These are phyloP conservation scores for Xestia xanthographa DNA, from an alignment of 2,888 invertebrate species.

Conservation along the genomic window DNA sequence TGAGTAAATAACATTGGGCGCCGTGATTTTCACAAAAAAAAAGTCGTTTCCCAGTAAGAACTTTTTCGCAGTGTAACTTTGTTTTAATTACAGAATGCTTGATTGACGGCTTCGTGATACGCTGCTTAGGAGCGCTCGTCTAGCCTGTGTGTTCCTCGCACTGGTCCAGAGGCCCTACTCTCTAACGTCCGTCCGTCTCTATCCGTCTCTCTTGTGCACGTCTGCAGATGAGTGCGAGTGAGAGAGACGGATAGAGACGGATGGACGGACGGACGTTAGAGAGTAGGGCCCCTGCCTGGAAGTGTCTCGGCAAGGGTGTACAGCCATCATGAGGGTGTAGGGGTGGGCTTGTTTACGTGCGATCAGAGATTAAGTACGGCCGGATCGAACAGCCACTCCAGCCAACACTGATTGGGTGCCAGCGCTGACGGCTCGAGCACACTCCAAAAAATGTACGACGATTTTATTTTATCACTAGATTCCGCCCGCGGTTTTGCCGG, in stretches of 20 bases:
- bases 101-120: neutral
- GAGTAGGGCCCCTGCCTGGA: too few species aligned
- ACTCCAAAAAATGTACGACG: constrained; percentile 51
- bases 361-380: constrained; percentile 70
- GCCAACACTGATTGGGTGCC: constrained; percentile 64
- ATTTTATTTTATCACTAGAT: constrained; percentile 40
- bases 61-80: neutral
- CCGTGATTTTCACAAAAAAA: neutral
- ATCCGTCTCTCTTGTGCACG: too few species aligned
- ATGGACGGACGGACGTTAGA: too few species aligned
- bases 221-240: too few species aligned
- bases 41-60: neutral
- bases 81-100: neutral
- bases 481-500: too few species aligned
- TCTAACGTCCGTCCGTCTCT: too few species aligned
- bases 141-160: neutral
- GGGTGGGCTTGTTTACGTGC: constrained; percentile 56
- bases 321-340: constrained; percentile 5
- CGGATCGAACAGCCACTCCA: constrained; percentile 65
- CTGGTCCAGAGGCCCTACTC: too few species aligned
- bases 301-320: neutral
- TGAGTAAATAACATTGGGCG: neutral
- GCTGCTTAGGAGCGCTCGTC: neutral
- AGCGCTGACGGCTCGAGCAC: constrained; percentile 50
- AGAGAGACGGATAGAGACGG: too few species aligned